These are phyloP conservation scores for Hemichromis elongatus DNA, from an alignment of 2,113 vertebrate genomes.

Conservation along the genomic window DNA sequence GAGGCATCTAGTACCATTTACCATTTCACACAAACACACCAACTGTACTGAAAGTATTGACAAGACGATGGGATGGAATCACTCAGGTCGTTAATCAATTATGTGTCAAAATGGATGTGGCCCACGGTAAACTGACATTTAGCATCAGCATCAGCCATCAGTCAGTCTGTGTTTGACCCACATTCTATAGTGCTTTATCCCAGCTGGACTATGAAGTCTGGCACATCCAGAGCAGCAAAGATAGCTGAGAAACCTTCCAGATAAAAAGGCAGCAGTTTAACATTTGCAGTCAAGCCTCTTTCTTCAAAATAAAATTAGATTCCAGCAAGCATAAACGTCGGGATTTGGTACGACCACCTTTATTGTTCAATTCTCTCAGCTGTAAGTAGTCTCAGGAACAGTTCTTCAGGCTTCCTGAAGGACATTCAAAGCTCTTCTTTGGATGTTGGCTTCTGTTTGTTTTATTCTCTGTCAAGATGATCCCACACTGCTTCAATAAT, in stretches of 20 bases:
- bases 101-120: background rate
- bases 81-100: background rate
- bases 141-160: background rate
- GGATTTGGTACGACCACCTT: background rate
- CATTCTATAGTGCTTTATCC: background rate
- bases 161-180: background rate
- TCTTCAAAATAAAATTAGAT: background rate
- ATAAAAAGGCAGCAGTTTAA: background rate
- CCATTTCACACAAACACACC: background rate
- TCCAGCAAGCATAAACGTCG: fast-evolving
- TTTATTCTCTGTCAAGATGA: too few species aligned
- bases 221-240: background rate
- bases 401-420: background rate
- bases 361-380: background rate
- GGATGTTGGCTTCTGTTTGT: too few species aligned
- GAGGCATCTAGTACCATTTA: fast-evolving
- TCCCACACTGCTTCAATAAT: too few species aligned
- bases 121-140: background rate
- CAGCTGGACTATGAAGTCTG: background rate
- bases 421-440: background rate
- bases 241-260: background rate
- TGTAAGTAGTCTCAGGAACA: background rate
- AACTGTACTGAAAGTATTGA: background rate
- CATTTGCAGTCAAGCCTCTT: background rate
- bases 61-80: background rate